Evolutionary conservation across 2,797 vertebrate species (phyloP).

Genomic region (Parambassis ranga): DNA sequence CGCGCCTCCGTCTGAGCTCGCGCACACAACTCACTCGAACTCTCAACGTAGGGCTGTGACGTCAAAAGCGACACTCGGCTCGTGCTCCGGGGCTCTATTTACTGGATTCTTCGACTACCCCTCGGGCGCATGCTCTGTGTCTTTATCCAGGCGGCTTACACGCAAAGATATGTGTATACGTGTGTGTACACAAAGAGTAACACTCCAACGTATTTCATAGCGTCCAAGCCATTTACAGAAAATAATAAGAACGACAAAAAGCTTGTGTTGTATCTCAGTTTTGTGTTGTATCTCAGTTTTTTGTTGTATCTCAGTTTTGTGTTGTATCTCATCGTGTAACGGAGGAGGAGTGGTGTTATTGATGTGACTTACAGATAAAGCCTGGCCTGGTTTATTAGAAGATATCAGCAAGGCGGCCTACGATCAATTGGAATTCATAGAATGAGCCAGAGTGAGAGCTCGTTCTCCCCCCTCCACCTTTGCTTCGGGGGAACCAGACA

Average conservation of each 20-base stretch:
- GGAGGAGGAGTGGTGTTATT: no score
- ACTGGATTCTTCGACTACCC: slow-evolving; percentile 87
- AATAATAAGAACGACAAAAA: no score
- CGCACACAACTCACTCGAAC: slow-evolving; percentile 66
- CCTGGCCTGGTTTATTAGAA: not conserved
- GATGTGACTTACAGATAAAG: no score
- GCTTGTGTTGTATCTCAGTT: no score
- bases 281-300: no score
- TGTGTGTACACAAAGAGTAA: fast-evolving
- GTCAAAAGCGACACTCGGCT: slow-evolving; percentile 71
- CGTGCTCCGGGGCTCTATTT: slow-evolving; percentile 78
- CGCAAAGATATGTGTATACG: slow-evolving; percentile 1
- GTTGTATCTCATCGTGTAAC: no score
- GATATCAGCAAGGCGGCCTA: no score
- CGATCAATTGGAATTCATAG: not conserved
- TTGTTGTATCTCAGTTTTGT: no score
- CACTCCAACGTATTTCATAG: slow-evolving; percentile 12
- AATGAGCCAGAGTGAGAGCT: slow-evolving; percentile 35
- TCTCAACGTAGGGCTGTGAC: slow-evolving; percentile 77
- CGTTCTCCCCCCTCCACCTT: not conserved
- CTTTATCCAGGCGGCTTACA: not conserved
- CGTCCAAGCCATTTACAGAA: no score
- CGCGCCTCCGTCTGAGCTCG: slow-evolving; percentile 73
- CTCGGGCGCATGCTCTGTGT: slow-evolving; percentile 43
- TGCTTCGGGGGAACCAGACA: not conserved